Base-by-base conservation (phyloP, 1,140 invertebrate genomes). In the Babylonia areolata region DNA sequence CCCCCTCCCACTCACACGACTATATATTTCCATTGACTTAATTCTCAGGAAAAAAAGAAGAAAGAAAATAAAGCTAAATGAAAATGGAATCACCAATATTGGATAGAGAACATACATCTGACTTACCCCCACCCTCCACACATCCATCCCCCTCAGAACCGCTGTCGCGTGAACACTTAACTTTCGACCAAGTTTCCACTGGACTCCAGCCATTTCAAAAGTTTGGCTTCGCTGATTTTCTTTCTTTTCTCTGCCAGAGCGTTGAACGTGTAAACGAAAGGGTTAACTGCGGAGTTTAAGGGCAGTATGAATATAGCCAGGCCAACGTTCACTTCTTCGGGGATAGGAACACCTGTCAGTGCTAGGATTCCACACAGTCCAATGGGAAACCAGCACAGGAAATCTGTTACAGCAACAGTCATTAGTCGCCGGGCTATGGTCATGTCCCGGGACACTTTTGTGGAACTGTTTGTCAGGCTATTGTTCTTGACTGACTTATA, bases 201-300 rank as follows among this genome's bases (percentile, higher is more conserved):
- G n/a, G n/a, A n/a, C n/a, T n/a, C n/a, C n/a, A n/a, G n/a, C n/a
- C n/a, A n/a, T n/a, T n/a, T n/a, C n/a, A n/a, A n/a, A n/a, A n/a
- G n/a, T n/a, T n/a, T n/a, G n/a, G 71, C n/a, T 35, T 73, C 71
- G 3, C 20, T 9, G 5, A 11, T 33, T 12, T 35, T 37, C 35
- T 31, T 37, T 11, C 31, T 12, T 33, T 37, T 33, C 35, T 73
- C 71, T 9, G 71, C 6, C 3, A 73, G 9, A 12, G 35, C 20
- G 20, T 37, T 80, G 37, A 46, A 28, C 11, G 85, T 88, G 39
- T 89, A 89, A 12, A 89, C n/a, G 46, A 86, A 33, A 9, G 88
- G 88, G 31, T 89, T 88, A 0, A 89, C 39, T 3, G 71, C 71
- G 6, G 71, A 33, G 35, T 73, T 73, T 20, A 73, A 35, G 20